Base-by-base conservation (phyloP, 2,888 invertebrate genomes). In the Heteromurus nitidus region DNA sequence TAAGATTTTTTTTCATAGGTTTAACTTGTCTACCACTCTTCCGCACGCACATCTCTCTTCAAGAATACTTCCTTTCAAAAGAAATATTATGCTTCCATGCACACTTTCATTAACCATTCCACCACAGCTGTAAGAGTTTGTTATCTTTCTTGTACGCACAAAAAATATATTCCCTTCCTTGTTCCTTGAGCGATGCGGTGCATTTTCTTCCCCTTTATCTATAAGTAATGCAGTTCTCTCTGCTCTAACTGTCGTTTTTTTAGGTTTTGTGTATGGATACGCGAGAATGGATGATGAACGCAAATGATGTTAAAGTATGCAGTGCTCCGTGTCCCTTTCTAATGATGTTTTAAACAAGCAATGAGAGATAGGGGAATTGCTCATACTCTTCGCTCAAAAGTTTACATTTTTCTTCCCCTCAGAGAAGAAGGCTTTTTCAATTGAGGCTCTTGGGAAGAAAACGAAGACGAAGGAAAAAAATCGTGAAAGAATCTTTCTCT, bases 221-320 rank as follows among this genome's bases (percentile, higher is more conserved):
- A 53, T 22, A n/a, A n/a, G 53, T 2, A 53, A 53, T n/a, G 24
- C 24, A 26, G 47, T 36, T 9, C 36, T 36, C 36, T 36, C 36
- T 36, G 36, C 36, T 28, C 53, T 31, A 16, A n/a, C 53, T 53
- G 53, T 53, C 53, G 31, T 30, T 28, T 53, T 42, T 50, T 13
- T 31, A 22, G 31, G n/a, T n/a, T n/a, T n/a, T n/a, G n/a, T n/a
- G n/a, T n/a, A n/a, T n/a, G n/a, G n/a, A n/a, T n/a, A n/a, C n/a
- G n/a, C n/a, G n/a, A n/a, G n/a, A n/a, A 68, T 68, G 47, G 7
- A 47, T 62, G 50, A 64, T 53, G 36, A 64, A 31, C n/a, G 50
- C 16, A 74, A 74, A 74, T 64, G 73, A 64, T 74, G 62, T 22
- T 74, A 64, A 64, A 74, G 28, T 42, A 74, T 64, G 73, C 73